phyloP scores from a whole-genome alignment of 2,888 invertebrate genomes.

The Aphodius sticticus region DNA sequence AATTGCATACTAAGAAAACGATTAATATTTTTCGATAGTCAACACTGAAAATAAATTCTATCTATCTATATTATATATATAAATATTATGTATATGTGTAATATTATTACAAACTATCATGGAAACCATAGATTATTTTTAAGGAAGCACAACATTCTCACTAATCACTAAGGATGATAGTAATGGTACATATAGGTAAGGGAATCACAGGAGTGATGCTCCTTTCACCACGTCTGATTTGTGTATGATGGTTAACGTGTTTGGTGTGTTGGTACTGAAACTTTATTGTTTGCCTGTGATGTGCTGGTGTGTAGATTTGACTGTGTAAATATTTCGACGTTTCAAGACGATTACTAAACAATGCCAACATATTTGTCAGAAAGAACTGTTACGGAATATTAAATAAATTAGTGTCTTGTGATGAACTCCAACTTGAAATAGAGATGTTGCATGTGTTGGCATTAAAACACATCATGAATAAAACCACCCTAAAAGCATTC shows the following conservation, averaged over 20 bases:
- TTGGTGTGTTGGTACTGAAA: not conserved
- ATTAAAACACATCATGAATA: no score
- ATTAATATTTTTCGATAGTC: constrained; percentile 33
- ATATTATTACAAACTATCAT: constrained; percentile 7
- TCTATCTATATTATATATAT: constrained; percentile 16
- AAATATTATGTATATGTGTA: constrained; percentile 15
- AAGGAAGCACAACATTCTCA: constrained; percentile 25
- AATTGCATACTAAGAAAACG: constrained; percentile 25
- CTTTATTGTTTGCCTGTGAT: not conserved
- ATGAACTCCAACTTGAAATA: no score
- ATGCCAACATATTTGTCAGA: not conserved
- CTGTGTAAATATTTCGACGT: not conserved
- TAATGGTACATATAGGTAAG: constrained; percentile 11
- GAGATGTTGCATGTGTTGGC: no score
- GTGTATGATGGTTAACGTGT: not conserved
- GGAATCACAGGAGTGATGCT: not conserved
- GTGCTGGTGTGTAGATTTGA: not conserved
- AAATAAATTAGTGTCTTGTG: not conserved
- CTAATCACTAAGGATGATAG: constrained; percentile 17
- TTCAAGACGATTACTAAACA: not conserved
- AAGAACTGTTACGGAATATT: not conserved
- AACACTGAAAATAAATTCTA: constrained; percentile 23
- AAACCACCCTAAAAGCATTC: no score
- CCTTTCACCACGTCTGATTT: not conserved
- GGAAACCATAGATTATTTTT: not conserved